Evolutionary conservation across 2,888 invertebrate genomes (phyloP).

Genomic region (Cataglyphis altisquamis): DNA sequence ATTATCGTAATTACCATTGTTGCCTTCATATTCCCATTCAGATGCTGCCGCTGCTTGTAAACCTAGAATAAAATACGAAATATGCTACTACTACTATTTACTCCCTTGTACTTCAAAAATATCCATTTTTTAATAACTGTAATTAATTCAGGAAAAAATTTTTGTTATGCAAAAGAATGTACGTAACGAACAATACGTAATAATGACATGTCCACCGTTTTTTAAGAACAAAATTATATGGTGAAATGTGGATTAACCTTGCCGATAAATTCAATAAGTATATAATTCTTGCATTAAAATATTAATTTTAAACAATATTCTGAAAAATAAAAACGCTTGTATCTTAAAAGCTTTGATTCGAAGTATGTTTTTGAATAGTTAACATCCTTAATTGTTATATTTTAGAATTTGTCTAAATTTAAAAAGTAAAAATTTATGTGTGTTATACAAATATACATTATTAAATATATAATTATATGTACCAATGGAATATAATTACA

Average conservation of each 20-base stretch:
- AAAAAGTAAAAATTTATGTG: not conserved
- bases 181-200: not conserved
- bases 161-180: not conserved
- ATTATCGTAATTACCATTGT: conserved; percentile 72
- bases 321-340: not conserved
- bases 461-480: not conserved
- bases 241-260: not conserved
- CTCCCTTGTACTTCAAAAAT: not conserved
- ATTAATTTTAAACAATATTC: not conserved
- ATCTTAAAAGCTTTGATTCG: not conserved
- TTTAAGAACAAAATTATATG: not conserved
- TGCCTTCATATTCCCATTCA: conserved; percentile 77
- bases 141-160: not conserved
- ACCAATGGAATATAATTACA: not conserved
- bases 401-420: not conserved
- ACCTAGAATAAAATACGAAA: conserved; percentile 66
- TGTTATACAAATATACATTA: not conserved
- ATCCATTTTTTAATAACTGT: not conserved
- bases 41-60: conserved; percentile 59
- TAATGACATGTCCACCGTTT: not conserved
- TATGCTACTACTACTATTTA: not conserved
- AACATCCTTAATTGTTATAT: not conserved
- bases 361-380: not conserved
- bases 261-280: not conserved
- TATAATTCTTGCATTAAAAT: not conserved